Conservation (phyloP, 2,797 vertebrate species). For the Phalanger gymnotis region DNA sequence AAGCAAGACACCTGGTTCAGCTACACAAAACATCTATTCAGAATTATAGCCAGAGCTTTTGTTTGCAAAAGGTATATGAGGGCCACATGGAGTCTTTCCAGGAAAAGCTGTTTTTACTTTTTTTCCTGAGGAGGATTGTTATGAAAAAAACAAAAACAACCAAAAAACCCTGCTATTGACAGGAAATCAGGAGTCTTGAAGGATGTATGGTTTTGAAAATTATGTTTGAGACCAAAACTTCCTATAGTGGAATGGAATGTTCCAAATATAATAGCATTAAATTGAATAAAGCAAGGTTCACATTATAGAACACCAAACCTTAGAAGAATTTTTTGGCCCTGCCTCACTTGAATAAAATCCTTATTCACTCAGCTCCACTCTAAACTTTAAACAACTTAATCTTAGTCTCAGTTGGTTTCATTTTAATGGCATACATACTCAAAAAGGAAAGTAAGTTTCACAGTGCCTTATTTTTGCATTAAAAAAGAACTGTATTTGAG, state of each 20-base stretch:
- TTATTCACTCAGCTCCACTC: background rate
- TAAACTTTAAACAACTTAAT: background rate
- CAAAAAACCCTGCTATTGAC: slow-evolving; percentile 19
- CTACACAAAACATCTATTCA: slow-evolving; percentile 82
- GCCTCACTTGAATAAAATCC: background rate
- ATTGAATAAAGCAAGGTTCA: background rate
- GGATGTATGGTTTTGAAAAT: slow-evolving; percentile 38
- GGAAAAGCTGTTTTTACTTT: slow-evolving; percentile 67
- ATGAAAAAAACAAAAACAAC: slow-evolving; percentile 52
- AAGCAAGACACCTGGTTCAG: slow-evolving; percentile 83
- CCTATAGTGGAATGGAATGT: background rate
- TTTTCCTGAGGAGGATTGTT: slow-evolving; percentile 57
- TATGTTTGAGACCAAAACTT: background rate
- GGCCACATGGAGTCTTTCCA: slow-evolving; percentile 71
- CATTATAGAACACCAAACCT: background rate
- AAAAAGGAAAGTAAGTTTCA: background rate
- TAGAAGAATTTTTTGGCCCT: background rate
- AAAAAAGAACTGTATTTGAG: background rate
- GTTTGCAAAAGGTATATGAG: slow-evolving; percentile 81
- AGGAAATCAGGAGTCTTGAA: slow-evolving; percentile 55
- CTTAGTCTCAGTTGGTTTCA: background rate
- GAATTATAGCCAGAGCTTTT: slow-evolving; percentile 78
- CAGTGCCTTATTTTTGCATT: background rate
- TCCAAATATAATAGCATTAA: background rate
- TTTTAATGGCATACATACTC: background rate